A percentile compares a stretch with the other conserved stretches of the same genome.
These are phyloP conservation scores for Manduca sexta DNA, from an alignment of 1,140 invertebrate species.

Conservation along the genomic window DNA sequence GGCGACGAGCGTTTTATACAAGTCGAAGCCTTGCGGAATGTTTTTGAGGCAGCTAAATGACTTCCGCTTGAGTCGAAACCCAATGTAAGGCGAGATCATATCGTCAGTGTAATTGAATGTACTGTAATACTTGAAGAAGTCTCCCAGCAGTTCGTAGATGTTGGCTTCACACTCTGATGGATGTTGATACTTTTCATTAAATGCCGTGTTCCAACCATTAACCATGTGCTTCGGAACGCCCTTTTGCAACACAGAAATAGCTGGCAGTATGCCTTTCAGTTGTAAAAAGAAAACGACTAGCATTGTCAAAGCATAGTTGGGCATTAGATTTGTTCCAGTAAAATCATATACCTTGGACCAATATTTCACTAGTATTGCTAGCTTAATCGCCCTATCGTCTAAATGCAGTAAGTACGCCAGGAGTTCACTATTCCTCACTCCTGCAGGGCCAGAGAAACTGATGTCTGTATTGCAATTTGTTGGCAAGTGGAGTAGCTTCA, in stretches of 20 bases:
- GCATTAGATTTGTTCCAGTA: slow-evolving; percentile 61
- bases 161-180: slow-evolving; percentile 15
- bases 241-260: slow-evolving; percentile 31
- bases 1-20: slow-evolving; percentile 63
- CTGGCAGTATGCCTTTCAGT: slow-evolving; percentile 51
- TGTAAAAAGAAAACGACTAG: slow-evolving; percentile 79
- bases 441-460: slow-evolving; percentile 76
- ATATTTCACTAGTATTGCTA: slow-evolving; percentile 78
- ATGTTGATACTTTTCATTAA: slow-evolving; percentile 6
- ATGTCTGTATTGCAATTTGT: slow-evolving; percentile 77
- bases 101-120: slow-evolving; percentile 68
- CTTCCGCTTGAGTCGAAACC: slow-evolving; percentile 50
- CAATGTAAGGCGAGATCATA: slow-evolving; percentile 74
- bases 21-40: slow-evolving; percentile 35
- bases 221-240: slow-evolving; percentile 12
- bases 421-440: slow-evolving; percentile 76
- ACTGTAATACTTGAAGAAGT: slow-evolving; percentile 76
- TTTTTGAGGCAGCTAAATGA: slow-evolving; percentile 50
- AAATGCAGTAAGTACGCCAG: slow-evolving; percentile 73
- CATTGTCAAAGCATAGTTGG: slow-evolving; percentile 76
- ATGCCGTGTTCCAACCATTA: slow-evolving; percentile 42
- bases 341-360: slow-evolving; percentile 77
- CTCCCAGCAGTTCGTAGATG: slow-evolving; percentile 68
- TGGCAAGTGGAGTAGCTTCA: slow-evolving; percentile 76
- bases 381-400: slow-evolving; percentile 68